A percentile compares a stretch with the other conserved stretches of the same genome.
Conservation (phyloP, 2,113 vertebrate species). For the Psilopsiagon aymara region DNA sequence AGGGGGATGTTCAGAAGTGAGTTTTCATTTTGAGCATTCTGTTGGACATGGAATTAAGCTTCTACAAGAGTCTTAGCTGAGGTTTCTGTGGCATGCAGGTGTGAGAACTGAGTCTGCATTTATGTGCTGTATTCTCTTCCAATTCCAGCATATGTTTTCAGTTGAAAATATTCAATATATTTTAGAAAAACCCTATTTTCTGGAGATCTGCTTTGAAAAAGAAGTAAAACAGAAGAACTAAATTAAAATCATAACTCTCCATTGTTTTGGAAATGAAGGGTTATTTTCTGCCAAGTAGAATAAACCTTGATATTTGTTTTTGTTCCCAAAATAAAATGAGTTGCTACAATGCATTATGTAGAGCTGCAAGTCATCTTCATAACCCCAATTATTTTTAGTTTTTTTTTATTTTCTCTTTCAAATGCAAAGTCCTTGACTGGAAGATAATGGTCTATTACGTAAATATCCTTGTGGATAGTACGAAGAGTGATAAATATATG, state of each 20-base stretch:
- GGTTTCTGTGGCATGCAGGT: not conserved
- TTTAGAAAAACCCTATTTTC: not conserved
- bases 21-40: not conserved
- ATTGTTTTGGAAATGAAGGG: slow-evolving; percentile 1
- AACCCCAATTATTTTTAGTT: slow-evolving; percentile 11
- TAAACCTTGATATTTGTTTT: not conserved
- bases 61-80: not conserved
- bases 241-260: slow-evolving; percentile 25
- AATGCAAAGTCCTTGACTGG: slow-evolving; percentile 29
- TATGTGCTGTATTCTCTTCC: not conserved
- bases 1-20: not conserved
- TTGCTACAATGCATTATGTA: not conserved
- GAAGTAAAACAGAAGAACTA: not conserved
- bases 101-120: not conserved
- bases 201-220: not conserved
- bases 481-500: slow-evolving; percentile 1
- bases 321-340: not conserved
- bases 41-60: not conserved
- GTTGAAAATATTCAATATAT: not conserved
- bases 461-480: slow-evolving; percentile 9
- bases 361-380: not conserved
- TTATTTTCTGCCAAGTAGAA: slow-evolving; percentile 22
- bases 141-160: not conserved
- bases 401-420: slow-evolving; percentile 19
- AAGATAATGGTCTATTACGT: slow-evolving; percentile 27